Percentiles rank a stretch among this genome's conserved stretches.
Evolutionary conservation across 2,113 vertebrate species (phyloP).

Genomic region (Emydocephalus ijimae): DNA sequence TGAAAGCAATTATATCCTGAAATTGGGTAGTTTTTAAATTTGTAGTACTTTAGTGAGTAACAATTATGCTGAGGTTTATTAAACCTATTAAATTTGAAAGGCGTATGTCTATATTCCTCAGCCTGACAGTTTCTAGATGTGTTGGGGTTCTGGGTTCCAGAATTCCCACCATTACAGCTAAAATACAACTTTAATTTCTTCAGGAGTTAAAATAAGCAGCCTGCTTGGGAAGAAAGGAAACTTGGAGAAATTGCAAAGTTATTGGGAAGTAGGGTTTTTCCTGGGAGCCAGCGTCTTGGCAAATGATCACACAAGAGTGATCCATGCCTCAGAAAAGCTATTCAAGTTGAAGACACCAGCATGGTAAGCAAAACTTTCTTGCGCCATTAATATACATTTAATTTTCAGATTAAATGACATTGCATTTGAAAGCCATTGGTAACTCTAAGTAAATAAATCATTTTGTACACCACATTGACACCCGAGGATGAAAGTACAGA

Average conservation of each 20-base stretch:
- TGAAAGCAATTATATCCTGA: not conserved
- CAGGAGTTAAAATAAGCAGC: conserved; percentile 97
- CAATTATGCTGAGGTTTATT: not conserved
- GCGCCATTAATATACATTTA: rapidly evolving
- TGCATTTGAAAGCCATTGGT: not conserved
- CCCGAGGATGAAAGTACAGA: not conserved
- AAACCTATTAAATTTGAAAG: not conserved
- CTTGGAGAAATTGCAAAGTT: conserved; percentile 96
- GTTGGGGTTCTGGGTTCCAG: not conserved
- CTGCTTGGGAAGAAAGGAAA: conserved; percentile 95
- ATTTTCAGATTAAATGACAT: not conserved
- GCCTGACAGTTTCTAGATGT: not conserved
- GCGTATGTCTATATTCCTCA: not conserved
- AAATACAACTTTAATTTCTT: conserved; percentile 41
- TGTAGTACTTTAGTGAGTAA: not conserved
- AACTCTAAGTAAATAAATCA: not conserved
- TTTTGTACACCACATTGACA: not conserved
- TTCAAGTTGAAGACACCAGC: conserved; percentile 95
- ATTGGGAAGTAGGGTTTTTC: conserved; percentile 99
- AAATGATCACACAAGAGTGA: conserved; percentile 89
- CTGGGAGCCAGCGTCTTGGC: conserved; percentile 94
- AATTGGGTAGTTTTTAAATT: not conserved
- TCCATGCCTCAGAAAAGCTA: conserved; percentile 95
- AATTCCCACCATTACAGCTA: not conserved
- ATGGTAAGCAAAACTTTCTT: conserved; percentile 75